Evolutionary conservation across 2,888 invertebrate genomes (phyloP).

Genomic region (Polyommatus icarus): DNA sequence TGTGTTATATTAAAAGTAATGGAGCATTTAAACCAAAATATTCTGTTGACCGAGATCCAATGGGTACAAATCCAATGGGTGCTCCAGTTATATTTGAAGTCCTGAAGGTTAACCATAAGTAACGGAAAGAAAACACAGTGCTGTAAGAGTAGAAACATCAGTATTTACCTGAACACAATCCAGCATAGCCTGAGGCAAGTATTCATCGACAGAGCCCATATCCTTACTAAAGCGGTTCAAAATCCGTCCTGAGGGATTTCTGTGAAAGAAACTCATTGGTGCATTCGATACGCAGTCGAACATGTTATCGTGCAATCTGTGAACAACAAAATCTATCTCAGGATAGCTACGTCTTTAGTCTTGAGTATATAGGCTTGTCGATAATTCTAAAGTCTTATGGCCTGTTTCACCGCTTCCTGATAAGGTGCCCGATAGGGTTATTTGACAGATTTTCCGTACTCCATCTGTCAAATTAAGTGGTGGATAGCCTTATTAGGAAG

Average conservation of each 20-base stretch:
- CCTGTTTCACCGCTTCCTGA: too few species aligned
- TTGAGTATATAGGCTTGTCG: too few species aligned
- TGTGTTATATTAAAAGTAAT: background rate
- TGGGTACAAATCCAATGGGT: background rate
- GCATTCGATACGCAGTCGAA: constrained; percentile 79
- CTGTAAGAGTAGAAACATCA: background rate
- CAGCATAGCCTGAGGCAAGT: constrained; percentile 86
- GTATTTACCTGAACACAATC: constrained; percentile 81
- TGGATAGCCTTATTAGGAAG: too few species aligned
- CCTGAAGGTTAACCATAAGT: too few species aligned
- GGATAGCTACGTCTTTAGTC: too few species aligned
- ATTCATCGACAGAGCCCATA: constrained; percentile 89
- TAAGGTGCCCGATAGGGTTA: too few species aligned
- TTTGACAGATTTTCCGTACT: too few species aligned
- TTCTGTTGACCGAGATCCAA: too few species aligned
- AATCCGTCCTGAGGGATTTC: constrained; percentile 90
- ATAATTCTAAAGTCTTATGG: too few species aligned
- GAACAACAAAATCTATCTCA: constrained; percentile 16
- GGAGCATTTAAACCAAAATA: too few species aligned
- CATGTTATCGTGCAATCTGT: constrained; percentile 84
- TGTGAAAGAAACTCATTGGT: constrained; percentile 86
- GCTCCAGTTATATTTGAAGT: background rate
- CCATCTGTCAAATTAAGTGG: too few species aligned
- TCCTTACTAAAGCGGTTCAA: constrained; percentile 92
- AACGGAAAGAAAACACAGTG: too few species aligned